Evolutionary conservation across 2,888 invertebrate species (phyloP).

Genomic region (Dyspetes luteomarginatus): DNA sequence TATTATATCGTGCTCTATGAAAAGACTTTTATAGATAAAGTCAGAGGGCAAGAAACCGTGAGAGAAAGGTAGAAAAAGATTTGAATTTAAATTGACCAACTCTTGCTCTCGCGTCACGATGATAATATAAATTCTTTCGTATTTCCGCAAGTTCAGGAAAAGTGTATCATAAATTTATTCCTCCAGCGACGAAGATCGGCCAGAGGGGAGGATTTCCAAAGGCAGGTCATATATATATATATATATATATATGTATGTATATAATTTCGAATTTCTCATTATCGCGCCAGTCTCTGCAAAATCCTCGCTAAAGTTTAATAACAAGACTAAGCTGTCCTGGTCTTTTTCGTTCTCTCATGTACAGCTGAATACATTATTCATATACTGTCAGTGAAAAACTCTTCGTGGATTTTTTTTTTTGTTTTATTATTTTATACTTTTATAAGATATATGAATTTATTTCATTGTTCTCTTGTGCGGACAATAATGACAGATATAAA

Average conservation of each 20-base stretch:
- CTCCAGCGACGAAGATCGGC: neutral
- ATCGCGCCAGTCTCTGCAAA: constrained; percentile 39
- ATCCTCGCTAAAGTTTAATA: constrained; percentile 45
- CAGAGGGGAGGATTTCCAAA: neutral
- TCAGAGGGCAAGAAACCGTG: constrained; percentile 6
- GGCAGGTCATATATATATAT: constrained; percentile 16
- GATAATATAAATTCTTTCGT: constrained; percentile 58
- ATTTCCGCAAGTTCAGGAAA: constrained; percentile 37
- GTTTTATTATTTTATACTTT: neutral
- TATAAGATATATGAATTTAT: too few relatives aligned
- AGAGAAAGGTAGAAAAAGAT: constrained; percentile 48
- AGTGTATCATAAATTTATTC: constrained; percentile 57
- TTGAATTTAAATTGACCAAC: constrained; percentile 62
- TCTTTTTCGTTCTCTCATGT: constrained; percentile 6
- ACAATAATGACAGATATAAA: too few relatives aligned
- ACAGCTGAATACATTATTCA: constrained; percentile 23
- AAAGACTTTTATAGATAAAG: constrained; percentile 1
- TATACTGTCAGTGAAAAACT: neutral
- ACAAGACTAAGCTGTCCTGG: constrained; percentile 20
- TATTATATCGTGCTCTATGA: constrained; percentile 14
- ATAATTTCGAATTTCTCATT: constrained; percentile 36
- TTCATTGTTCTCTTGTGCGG: too few relatives aligned
- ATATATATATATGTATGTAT: too few relatives aligned
- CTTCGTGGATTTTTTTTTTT: neutral
- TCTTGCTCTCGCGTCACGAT: constrained; percentile 49